Evolutionary conservation across 1,140 invertebrate species (phyloP).

Genomic region (Harlomillsia oculata): DNA sequence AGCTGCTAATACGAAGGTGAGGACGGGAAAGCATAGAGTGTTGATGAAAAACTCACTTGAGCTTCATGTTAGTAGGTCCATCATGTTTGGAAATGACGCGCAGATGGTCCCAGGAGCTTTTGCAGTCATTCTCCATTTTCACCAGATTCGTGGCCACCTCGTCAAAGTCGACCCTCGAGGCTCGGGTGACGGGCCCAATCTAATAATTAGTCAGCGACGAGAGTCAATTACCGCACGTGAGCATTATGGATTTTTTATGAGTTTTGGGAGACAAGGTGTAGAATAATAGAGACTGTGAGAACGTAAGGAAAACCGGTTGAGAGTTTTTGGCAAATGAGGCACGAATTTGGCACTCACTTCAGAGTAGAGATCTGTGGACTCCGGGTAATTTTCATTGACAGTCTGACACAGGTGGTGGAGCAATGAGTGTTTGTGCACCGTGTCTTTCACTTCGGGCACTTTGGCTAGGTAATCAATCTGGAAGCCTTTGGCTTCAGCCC

Average conservation of each 20-base stretch:
- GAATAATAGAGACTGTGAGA: no score
- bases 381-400: conserved; percentile 91
- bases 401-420: conserved; percentile 95
- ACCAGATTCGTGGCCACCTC: conserved; percentile 73
- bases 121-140: conserved; percentile 89
- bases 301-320: no score
- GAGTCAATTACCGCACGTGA: no score
- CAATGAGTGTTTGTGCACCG: conserved; percentile 81
- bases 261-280: no score
- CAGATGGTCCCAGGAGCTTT: conserved; percentile 93
- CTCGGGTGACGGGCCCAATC: conserved; percentile 48
- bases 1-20: no score
- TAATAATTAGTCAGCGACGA: no score
- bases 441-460: conserved; percentile 96
- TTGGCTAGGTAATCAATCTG: conserved; percentile 94
- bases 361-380: conserved; percentile 91
- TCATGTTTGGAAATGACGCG: conserved; percentile 94
- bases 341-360: conserved; percentile 55
- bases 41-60: conserved; percentile 51
- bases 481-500: conserved; percentile 89
- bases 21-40: background rate
- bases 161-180: conserved; percentile 87
- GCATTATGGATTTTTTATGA: no score
- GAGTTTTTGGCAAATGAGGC: no score
- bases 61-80: conserved; percentile 69